These are phyloP conservation scores for Amphiprion ocellaris DNA, from an alignment of 2,113 vertebrate species.

Conservation along the genomic window DNA sequence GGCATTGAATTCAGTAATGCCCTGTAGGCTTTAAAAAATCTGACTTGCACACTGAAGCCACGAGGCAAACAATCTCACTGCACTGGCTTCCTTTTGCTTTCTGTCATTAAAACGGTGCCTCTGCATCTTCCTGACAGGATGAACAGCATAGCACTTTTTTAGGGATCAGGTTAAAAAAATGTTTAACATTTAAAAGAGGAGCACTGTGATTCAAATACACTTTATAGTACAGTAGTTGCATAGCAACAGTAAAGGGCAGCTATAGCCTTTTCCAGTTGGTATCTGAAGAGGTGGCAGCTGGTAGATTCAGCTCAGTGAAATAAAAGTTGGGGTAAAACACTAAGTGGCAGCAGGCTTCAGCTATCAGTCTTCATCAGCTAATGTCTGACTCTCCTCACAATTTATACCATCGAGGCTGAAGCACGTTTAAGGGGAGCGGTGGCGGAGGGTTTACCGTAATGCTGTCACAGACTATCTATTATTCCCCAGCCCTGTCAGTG, in stretches of 20 bases:
- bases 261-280: conserved; percentile 18
- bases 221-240: conserved; percentile 42
- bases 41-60: neutral
- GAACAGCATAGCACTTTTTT: conserved; percentile 36
- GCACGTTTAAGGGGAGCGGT: conserved; percentile 28
- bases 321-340: conserved; percentile 40
- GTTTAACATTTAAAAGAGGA: conserved; percentile 36
- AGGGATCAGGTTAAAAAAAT: conserved; percentile 33
- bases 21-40: conserved; percentile 20
- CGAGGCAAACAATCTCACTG: neutral
- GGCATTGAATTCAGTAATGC: conserved; percentile 10
- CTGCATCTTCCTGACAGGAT: conserved; percentile 40
- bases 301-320: conserved; percentile 34
- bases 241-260: conserved; percentile 51
- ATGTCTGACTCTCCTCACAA: conserved; percentile 24
- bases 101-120: conserved; percentile 19
- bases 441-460: conserved; percentile 47
- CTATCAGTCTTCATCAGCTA: conserved; percentile 64
- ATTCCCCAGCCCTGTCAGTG: conserved; percentile 22
- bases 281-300: conserved; percentile 18
- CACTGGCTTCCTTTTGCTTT: neutral
- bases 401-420: conserved; percentile 23
- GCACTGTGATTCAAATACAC: conserved; percentile 16
- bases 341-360: conserved; percentile 12
- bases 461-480: conserved; percentile 51